Conservation (phyloP, 2,113 vertebrate species). For the Erythrocercus mccallii region DNA sequence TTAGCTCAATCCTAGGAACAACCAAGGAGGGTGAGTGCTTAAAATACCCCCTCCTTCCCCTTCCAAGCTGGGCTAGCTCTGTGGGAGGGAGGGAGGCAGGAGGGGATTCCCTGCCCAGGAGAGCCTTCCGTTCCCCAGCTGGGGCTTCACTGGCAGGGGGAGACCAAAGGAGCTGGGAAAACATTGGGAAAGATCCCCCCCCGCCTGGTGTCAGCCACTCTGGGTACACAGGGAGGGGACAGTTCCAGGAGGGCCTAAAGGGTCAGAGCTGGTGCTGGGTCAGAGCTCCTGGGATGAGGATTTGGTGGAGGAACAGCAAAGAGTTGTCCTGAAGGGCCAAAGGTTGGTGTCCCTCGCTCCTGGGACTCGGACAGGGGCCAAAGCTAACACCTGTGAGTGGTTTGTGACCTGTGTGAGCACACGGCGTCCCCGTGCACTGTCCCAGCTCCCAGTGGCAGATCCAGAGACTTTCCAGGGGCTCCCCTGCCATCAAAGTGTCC, state of each 20-base stretch:
- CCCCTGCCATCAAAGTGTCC: neutral
- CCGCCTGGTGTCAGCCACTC: neutral
- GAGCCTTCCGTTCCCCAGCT: neutral
- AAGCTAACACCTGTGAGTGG: neutral
- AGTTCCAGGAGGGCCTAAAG: neutral
- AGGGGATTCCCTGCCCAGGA: constrained; percentile 23
- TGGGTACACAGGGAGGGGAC: neutral
- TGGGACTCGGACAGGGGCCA: neutral
- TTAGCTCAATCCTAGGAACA: neutral
- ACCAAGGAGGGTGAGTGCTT: neutral
- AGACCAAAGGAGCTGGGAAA: neutral
- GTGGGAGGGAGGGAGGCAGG: neutral
- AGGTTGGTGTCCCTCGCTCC: rapidly evolving
- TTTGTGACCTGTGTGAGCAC: neutral
- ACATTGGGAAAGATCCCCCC: rapidly evolving
- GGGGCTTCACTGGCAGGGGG: neutral
- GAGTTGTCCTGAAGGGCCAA: neutral
- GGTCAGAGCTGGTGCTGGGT: neutral
- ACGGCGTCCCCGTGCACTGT: rapidly evolving
- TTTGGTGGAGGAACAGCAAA: neutral
- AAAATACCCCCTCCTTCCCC: constrained; percentile 36
- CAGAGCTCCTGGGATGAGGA: neutral
- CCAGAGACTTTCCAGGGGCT: neutral
- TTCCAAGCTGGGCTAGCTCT: neutral
- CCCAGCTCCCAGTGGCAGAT: neutral